Evolutionary conservation across 1,140 invertebrate species (phyloP).

Genomic region (Sycophaga agraensis): DNA sequence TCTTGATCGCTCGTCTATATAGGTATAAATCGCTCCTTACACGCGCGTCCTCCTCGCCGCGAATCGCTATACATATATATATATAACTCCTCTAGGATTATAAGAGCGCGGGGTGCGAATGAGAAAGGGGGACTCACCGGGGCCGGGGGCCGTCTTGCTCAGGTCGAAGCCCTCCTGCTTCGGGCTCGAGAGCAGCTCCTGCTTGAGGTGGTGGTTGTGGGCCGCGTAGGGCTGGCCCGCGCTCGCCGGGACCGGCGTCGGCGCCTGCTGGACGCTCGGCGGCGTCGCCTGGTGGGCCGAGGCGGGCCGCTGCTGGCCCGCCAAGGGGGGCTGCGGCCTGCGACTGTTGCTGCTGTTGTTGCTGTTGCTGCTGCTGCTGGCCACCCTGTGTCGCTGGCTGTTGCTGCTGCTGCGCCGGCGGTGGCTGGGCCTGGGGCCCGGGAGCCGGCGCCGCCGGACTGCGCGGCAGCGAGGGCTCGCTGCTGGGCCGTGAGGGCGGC

Average conservation of each 20-base stretch:
- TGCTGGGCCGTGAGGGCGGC: slow-evolving; percentile 56
- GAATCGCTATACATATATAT: too few species aligned
- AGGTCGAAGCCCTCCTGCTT: slow-evolving; percentile 67
- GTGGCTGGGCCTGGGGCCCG: slow-evolving; percentile 43
- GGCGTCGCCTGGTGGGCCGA: slow-evolving; percentile 19
- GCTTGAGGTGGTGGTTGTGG: slow-evolving; percentile 54
- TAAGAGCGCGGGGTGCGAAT: not conserved
- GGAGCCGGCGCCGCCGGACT: slow-evolving; percentile 51
- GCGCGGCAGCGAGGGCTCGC: slow-evolving; percentile 52
- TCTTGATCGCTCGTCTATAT: too few species aligned
- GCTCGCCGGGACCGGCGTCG: slow-evolving; percentile 9
- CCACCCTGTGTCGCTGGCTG: slow-evolving; percentile 34
- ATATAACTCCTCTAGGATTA: too few species aligned
- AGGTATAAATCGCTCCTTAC: too few species aligned
- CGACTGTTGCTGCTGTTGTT: slow-evolving; percentile 41
- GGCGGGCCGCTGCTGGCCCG: not conserved
- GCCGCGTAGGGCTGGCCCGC: slow-evolving; percentile 48
- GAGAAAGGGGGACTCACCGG: slow-evolving; percentile 55
- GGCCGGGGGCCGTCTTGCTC: slow-evolving; percentile 59
- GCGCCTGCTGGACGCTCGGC: slow-evolving; percentile 3
- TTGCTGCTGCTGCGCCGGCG: slow-evolving; percentile 33
- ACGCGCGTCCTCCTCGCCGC: too few species aligned
- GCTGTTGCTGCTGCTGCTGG: slow-evolving; percentile 44
- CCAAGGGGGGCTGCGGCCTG: slow-evolving; percentile 37
- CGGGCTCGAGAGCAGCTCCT: slow-evolving; percentile 57